phyloP scores from a whole-genome alignment of 2,888 invertebrate genomes.

The Globia sparganii region DNA sequence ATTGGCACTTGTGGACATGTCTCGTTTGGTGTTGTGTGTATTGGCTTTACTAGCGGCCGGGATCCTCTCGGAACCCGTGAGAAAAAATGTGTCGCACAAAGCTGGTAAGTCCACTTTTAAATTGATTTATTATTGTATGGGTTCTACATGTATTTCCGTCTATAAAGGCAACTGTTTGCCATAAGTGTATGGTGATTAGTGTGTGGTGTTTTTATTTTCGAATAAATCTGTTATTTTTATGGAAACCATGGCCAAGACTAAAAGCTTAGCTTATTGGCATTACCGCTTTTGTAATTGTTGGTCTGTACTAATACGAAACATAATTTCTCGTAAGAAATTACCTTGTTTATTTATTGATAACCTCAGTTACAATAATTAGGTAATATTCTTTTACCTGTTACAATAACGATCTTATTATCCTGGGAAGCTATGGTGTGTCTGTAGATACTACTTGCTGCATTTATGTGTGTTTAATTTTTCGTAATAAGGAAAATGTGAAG shows the following conservation, averaged over 20 bases:
- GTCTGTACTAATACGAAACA: neutral
- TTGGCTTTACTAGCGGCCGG: slow-evolving; percentile 81
- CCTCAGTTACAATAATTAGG: neutral
- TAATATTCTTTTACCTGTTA: neutral
- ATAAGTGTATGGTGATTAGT: neutral
- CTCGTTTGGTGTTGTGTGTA: slow-evolving; percentile 80
- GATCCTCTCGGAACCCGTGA: slow-evolving; percentile 75
- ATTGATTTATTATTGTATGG: neutral
- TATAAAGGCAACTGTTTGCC: neutral
- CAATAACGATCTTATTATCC: neutral
- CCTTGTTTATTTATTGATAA: neutral
- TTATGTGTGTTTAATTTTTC: neutral
- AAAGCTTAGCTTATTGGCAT: neutral
- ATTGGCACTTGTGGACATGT: slow-evolving; percentile 79
- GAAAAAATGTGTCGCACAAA: slow-evolving; percentile 71
- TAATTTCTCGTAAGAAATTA: neutral
- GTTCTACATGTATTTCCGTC: neutral
- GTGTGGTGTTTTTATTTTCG: too few species aligned
- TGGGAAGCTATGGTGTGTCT: neutral
- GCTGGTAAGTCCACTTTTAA: slow-evolving; percentile 77
- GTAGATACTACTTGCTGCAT: neutral
- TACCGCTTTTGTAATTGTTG: neutral
- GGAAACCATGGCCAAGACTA: too few species aligned
- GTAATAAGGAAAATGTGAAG: neutral
- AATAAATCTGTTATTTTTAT: neutral